Evolutionary conservation across 2,113 vertebrate species (phyloP).

Genomic region (Cnemophilus loriae): DNA sequence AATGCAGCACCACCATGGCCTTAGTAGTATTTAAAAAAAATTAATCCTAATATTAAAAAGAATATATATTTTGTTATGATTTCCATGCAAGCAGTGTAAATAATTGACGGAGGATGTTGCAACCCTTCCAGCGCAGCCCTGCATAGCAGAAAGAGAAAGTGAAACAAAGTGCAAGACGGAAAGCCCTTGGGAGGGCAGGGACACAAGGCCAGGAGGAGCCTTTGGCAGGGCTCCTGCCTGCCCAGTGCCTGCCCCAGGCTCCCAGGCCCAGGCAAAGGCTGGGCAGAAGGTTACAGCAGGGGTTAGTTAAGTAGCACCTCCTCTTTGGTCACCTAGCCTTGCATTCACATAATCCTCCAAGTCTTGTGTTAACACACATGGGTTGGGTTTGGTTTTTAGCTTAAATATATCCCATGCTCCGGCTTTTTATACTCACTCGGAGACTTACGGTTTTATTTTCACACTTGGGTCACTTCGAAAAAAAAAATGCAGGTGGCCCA

Average conservation of each 20-base stretch:
- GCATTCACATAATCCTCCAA: not conserved
- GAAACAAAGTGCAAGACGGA: not conserved
- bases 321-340: not conserved
- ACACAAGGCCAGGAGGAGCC: not conserved
- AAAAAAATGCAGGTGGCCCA: not conserved
- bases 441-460: not conserved
- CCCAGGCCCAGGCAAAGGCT: not conserved
- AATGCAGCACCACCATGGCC: not conserved
- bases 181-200: not conserved
- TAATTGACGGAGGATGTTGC: not conserved
- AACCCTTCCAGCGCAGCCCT: not conserved
- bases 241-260: not conserved
- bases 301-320: not conserved
- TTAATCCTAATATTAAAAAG: not conserved
- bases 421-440: not conserved
- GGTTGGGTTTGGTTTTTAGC: not conserved
- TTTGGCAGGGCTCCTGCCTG: not conserved
- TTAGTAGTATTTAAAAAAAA: not conserved
- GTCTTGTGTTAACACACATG: not conserved
- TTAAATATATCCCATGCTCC: not conserved
- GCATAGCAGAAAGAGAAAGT: constrained; percentile 4
- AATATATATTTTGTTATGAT: not conserved
- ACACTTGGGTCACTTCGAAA: not conserved
- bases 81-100: not conserved
- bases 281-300: not conserved